Conservation (phyloP, 1,140 invertebrate species). For the Cataglyphis hispanica region DNA sequence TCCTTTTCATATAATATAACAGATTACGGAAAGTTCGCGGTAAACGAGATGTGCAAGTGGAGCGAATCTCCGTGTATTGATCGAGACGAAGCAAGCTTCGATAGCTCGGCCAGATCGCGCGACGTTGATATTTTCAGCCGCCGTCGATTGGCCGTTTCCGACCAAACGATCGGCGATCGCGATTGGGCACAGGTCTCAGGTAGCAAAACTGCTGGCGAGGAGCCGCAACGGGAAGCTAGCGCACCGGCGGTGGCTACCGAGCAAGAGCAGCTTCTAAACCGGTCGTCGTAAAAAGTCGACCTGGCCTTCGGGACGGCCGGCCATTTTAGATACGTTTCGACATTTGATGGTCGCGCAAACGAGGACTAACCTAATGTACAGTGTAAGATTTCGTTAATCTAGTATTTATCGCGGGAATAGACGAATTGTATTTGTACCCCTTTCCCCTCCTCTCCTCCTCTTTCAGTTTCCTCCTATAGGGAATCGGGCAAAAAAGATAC, state of each 20-base stretch:
- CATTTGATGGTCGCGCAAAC: slow-evolving; percentile 83
- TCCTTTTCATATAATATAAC: background rate
- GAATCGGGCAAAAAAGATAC: slow-evolving; percentile 62
- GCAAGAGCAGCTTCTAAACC: slow-evolving; percentile 80
- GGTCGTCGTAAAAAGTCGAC: slow-evolving; percentile 83
- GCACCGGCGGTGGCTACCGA: slow-evolving; percentile 61
- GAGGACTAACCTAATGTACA: slow-evolving; percentile 76
- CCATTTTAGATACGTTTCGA: slow-evolving; percentile 85
- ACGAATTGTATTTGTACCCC: slow-evolving; percentile 73
- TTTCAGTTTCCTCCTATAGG: slow-evolving; percentile 68
- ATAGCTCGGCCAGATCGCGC: slow-evolving; percentile 1
- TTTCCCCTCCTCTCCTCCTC: too few species aligned
- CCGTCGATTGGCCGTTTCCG: slow-evolving; percentile 63
- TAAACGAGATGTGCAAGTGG: slow-evolving; percentile 28
- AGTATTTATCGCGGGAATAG: slow-evolving; percentile 80
- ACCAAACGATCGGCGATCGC: slow-evolving; percentile 66
- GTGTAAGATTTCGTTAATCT: slow-evolving; percentile 81
- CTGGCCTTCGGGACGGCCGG: slow-evolving; percentile 83
- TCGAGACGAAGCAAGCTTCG: background rate
- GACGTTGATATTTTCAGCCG: slow-evolving; percentile 53
- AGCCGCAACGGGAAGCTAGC: slow-evolving; percentile 72
- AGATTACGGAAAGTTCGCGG: slow-evolving; percentile 24
- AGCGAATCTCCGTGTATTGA: slow-evolving; percentile 54
- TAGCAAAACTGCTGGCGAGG: slow-evolving; percentile 64
- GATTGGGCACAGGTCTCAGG: slow-evolving; percentile 80